These are phyloP conservation scores for Coryphaenoides rupestris DNA, from an alignment of 2,113 vertebrate genomes.

Conservation along the genomic window DNA sequence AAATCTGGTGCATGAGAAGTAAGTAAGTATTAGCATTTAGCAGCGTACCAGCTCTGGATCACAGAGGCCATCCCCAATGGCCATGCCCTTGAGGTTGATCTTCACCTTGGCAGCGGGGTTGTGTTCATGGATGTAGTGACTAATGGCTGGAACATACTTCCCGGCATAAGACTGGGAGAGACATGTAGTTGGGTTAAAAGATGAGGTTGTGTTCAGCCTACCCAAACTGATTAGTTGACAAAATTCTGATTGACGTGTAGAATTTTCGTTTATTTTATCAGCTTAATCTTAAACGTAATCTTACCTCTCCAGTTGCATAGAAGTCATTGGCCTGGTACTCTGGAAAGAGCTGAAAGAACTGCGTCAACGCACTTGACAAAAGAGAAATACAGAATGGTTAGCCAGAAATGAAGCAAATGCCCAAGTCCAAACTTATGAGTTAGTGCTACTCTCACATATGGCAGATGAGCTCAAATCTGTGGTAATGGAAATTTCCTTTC, in stretches of 20 bases:
- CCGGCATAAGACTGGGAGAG: constrained; percentile 73
- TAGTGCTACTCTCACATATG: no score
- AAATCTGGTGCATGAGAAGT: background rate
- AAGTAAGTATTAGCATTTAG: no score
- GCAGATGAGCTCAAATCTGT: no score
- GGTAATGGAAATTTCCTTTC: no score
- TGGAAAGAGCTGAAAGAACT: constrained; percentile 83
- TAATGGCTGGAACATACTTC: constrained; percentile 79
- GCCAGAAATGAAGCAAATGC: no score
- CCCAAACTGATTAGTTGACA: background rate
- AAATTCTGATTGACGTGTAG: background rate
- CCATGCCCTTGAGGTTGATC: constrained; percentile 81
- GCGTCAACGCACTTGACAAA: constrained; percentile 68
- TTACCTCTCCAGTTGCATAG: constrained; percentile 81
- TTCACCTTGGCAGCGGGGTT: constrained; percentile 71
- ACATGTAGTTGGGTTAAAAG: background rate
- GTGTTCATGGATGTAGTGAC: constrained; percentile 78
- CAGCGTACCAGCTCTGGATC: constrained; percentile 79
- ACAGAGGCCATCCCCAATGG: constrained; percentile 76
- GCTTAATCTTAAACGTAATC: constrained; percentile 16
- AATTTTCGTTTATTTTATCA: background rate
- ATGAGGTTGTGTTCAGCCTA: background rate
- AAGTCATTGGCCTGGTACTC: constrained; percentile 82
- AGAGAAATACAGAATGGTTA: constrained; percentile 19
- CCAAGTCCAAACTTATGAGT: no score